Evolutionary conservation across 2,113 vertebrate species (phyloP), one percentile per base, ranked within the genome.

Genomic region (Hemiprocne comata): DNA sequence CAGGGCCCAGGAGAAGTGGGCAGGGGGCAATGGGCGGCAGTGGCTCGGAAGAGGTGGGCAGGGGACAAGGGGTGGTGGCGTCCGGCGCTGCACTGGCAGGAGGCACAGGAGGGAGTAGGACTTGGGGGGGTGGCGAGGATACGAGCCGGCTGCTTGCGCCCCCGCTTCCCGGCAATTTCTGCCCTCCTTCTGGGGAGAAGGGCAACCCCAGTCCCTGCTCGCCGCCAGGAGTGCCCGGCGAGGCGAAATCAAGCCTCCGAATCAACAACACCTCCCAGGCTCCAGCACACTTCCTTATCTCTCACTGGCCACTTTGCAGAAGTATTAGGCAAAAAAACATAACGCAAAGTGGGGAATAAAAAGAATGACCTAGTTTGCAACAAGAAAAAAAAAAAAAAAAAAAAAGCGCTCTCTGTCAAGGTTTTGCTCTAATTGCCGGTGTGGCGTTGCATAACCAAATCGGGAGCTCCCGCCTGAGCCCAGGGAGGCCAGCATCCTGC

Each of bases 361-460:
- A 96, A 97, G 94, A 96, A 94, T 97, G 96, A 97, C 97, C 97
- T 97, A 97, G 93, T 98, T 97, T 97, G 67, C 57, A 70, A 91
- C 8, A n/a, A 76, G 44, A 8, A 18, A 24, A 50, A 62, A 55
- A 64, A 38, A 73, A 16, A 24, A 31, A 38, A n/a, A 87, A 24
- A 51, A 53, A 53, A 53, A 79, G 65, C 70, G 72, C 74, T 93
- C 88, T 87, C 90, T 79, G 93, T 93, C 96, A 96, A 93, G 78
- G 85, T 95, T 98, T 97, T 97, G 95, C 97, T 97, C 97, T 97
- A 97, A 96, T 96, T 97, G 97, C 96, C 78, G 69, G 90, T 89
- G 93, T 91, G 86, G 81, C 76, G 95, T 95, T 97, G 95, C 97
- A 96, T 96, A 97, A 93, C 96, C 96, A 95, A 95, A 95, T 21